Base-by-base conservation (phyloP, 2,888 invertebrate genomes). In the Rhamnusium bicolor region DNA sequence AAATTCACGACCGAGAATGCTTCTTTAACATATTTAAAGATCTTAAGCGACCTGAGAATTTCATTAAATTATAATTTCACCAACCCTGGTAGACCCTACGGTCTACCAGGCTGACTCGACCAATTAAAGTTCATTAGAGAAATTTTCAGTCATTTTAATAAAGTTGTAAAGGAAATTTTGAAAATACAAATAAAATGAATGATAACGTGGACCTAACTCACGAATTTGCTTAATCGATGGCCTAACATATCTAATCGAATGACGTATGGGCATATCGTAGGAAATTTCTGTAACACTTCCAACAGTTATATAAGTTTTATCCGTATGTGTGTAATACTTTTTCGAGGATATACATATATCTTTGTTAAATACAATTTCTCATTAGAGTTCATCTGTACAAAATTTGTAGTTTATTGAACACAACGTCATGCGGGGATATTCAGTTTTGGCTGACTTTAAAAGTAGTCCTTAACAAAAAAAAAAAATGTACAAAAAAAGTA, bases 341-440 rank as follows among this genome's bases (percentile, higher is more conserved):
- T n/a, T 40, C n/a, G 40, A 12, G 40, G 40, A 40, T 40, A 32
- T 12, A 32, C 21, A 56, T 56, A 58, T 58, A 58, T 32, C 58
- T 58, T 58, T 58, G 32, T 32, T 32, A 58, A 58, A 58, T 58
- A 58, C 29, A 32, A 32, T 18, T 18, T 58, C 18, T 18, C 18
- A n/a, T n/a, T n/a, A 58, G 32, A 32, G 18, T 40, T 12, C 10
- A 18, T 32, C 58, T 32, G 16, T 58, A 58, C 58, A 58, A 58
- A 24, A 58, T 58, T 58, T 32, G 21, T 54, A 29, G 14, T 62
- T 14, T 21, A 27, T 74, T 81, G 82, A 82, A 82, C 82, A 82
- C 82, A 82, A 80, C 79, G 70, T 79, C 76, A 63, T 66, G 68
- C 73, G 79, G 79, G 75, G 79, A 79, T 78, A 79, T 77, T 74